phyloP scores from a whole-genome alignment of 1,140 invertebrate genomes.

The Tetramorium simillimum region DNA sequence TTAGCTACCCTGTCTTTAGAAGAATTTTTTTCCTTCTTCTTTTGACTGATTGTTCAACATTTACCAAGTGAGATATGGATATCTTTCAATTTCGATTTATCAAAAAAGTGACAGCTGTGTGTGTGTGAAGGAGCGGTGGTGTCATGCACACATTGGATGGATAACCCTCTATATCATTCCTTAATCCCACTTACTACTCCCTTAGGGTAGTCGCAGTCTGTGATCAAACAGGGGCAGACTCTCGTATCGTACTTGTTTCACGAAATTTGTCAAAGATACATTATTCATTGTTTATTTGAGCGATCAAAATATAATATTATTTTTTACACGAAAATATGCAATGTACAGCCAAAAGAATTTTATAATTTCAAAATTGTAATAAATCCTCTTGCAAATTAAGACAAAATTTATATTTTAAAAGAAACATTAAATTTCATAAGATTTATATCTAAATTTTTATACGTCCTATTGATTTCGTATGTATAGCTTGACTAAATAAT shows the following conservation, averaged over 20 bases:
- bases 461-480: neutral
- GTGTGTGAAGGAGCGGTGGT: conserved; percentile 58
- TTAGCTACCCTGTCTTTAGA: conserved; percentile 22
- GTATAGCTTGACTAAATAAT: conserved; percentile 56
- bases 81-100: conserved; percentile 73
- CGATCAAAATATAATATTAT: neutral
- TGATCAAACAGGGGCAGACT: conserved; percentile 65
- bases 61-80: conserved; percentile 26
- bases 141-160: conserved; percentile 64
- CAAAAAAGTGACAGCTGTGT: conserved; percentile 69
- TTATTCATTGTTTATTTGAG: neutral
- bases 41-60: conserved; percentile 39
- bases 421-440: neutral
- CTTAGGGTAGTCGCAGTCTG: conserved; percentile 54
- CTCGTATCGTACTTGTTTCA: conserved; percentile 42
- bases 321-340: neutral
- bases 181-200: conserved; percentile 68
- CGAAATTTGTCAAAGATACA: conserved; percentile 28
- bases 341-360: neutral
- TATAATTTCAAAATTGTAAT: neutral
- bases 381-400: neutral
- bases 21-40: neutral
- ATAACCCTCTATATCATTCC: conserved; percentile 66
- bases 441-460: neutral
- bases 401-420: too few species aligned